Evolutionary conservation across 2,797 vertebrate species (phyloP).

Genomic region (Echeneis naucrates): DNA sequence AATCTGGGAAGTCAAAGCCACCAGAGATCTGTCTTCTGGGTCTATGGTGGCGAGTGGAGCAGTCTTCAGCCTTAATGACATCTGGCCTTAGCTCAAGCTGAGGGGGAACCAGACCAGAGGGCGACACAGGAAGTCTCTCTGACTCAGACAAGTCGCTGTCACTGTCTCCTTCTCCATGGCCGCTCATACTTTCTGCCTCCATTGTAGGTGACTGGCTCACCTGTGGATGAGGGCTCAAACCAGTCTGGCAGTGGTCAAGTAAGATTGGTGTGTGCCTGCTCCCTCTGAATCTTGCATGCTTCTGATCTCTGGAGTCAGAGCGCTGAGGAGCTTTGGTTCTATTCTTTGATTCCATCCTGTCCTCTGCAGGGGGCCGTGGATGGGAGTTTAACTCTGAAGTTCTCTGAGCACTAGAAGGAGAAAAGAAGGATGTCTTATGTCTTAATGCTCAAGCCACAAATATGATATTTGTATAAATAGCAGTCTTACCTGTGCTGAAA

Average conservation of each 20-base stretch:
- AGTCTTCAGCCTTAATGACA: constrained; percentile 78
- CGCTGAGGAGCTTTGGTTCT: constrained; percentile 23
- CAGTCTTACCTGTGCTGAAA: constrained; percentile 67
- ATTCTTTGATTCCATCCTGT: constrained; percentile 40
- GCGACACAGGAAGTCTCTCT: constrained; percentile 82
- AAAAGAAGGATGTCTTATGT: neutral
- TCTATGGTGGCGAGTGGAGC: constrained; percentile 42
- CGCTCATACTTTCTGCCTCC: neutral
- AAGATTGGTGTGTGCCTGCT: constrained; percentile 37
- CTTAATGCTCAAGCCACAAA: neutral
- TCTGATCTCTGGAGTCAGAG: constrained; percentile 30
- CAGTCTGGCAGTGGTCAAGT: constrained; percentile 13
- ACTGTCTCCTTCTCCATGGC: constrained; percentile 72
- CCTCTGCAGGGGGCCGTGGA: constrained; percentile 19
- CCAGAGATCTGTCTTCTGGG: constrained; percentile 50
- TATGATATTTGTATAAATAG: neutral
- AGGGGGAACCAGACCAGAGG: constrained; percentile 78
- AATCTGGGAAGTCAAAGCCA: constrained; percentile 86
- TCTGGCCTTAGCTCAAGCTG: constrained; percentile 90
- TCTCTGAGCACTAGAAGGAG: constrained; percentile 50
- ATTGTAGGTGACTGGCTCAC: neutral
- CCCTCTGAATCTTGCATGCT: constrained; percentile 19
- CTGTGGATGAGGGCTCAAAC: constrained; percentile 30
- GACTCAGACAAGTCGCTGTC: constrained; percentile 93
- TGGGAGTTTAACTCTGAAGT: constrained; percentile 42